These are phyloP conservation scores for Caenorhabditis brenneri DNA, from an alignment of 1,140 invertebrate species.

Conservation along the genomic window DNA sequence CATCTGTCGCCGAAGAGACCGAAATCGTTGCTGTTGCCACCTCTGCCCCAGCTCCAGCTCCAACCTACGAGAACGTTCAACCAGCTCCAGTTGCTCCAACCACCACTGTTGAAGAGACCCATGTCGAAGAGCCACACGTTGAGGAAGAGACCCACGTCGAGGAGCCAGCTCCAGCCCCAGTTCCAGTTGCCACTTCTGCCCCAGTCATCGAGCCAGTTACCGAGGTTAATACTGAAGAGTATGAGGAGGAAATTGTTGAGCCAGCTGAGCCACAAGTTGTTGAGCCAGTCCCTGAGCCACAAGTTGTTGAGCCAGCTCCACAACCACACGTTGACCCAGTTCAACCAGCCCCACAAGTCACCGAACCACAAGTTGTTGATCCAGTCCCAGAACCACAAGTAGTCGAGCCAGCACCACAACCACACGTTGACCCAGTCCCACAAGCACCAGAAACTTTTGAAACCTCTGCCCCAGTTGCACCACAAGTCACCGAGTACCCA, in stretches of 20 bases:
- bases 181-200: conserved; percentile 13
- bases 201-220: not conserved
- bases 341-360: conserved; percentile 16
- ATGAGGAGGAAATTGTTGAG: conserved; percentile 36
- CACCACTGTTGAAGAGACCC: conserved; percentile 16
- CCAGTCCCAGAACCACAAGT: conserved; percentile 35
- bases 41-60: conserved; percentile 17
- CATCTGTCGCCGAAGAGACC: conserved; percentile 1
- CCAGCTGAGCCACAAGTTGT: conserved; percentile 19
- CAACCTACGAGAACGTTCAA: conserved; percentile 41
- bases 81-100: conserved; percentile 40
- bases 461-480: conserved; percentile 36
- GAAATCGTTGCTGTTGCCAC: conserved; percentile 29
- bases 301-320: conserved; percentile 28
- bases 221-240: conserved; percentile 22
- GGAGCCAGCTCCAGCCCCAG: conserved; percentile 27
- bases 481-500: conserved; percentile 30
- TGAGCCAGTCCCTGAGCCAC: conserved; percentile 21
- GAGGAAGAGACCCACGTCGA: not conserved
- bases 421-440: not conserved
- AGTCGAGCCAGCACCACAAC: conserved; percentile 5
- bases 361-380: conserved; percentile 10
- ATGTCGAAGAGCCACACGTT: not conserved
- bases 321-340: conserved; percentile 27
- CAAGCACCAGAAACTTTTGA: conserved; percentile 27